These are phyloP conservation scores for Chloroclystis v-ata DNA, from an alignment of 2,888 invertebrate genomes.

Conservation along the genomic window DNA sequence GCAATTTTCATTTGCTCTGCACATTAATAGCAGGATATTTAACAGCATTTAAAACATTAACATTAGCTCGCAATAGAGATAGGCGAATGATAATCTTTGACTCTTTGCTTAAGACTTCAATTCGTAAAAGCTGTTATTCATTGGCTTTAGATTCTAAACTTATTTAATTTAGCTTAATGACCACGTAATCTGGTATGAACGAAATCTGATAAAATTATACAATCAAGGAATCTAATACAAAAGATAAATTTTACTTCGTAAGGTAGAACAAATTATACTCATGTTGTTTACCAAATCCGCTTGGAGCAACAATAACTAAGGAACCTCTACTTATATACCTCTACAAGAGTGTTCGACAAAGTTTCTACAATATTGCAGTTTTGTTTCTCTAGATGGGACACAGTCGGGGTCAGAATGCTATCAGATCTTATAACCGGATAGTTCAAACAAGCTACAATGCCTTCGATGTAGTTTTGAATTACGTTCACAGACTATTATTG, in stretches of 20 bases:
- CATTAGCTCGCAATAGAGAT: background rate
- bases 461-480: conserved; percentile 44
- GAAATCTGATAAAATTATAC: background rate
- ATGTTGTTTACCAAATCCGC: conserved; percentile 14
- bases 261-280: conserved; percentile 5
- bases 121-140: too few relatives aligned
- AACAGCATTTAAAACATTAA: background rate
- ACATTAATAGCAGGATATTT: background rate
- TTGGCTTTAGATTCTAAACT: too few relatives aligned
- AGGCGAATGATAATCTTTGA: background rate
- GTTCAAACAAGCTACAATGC: conserved; percentile 34
- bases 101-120: background rate
- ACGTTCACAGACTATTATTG: conserved; percentile 26
- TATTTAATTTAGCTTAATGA: too few relatives aligned
- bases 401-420: conserved; percentile 52
- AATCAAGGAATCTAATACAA: background rate
- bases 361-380: conserved; percentile 33
- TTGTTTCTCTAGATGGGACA: conserved; percentile 43
- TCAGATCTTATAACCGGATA: conserved; percentile 52
- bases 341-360: conserved; percentile 16
- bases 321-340: background rate
- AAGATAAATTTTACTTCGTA: conserved; percentile 1
- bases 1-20: too few relatives aligned
- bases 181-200: too few relatives aligned
- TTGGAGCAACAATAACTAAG: conserved; percentile 10